Percentiles rank a stretch among this genome's conserved stretches.
Conservation (phyloP, 2,888 invertebrate species). For the Furcula furcula region DNA sequence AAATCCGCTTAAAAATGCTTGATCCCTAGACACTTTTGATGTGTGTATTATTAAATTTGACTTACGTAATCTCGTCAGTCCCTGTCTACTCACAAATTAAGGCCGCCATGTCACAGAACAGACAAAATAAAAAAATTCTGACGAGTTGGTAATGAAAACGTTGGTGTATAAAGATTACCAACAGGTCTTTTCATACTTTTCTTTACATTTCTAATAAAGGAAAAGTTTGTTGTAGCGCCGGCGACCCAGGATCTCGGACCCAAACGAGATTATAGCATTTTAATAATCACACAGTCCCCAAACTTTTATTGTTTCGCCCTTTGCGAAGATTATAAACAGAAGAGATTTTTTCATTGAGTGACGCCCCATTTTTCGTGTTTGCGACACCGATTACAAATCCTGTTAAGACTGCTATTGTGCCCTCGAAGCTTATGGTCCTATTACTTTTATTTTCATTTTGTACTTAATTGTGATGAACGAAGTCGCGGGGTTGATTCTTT, state of each 20-base stretch:
- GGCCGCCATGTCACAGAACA: conserved; percentile 35
- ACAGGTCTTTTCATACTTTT: conserved; percentile 52
- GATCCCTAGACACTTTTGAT: too few relatives aligned
- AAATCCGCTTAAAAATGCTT: too few relatives aligned
- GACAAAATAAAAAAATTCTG: conserved; percentile 53
- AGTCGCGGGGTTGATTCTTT: too few relatives aligned
- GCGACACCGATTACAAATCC: conserved; percentile 61
- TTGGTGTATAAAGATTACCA: conserved; percentile 55
- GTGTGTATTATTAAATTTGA: conserved; percentile 65
- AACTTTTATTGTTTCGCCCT: conserved; percentile 72
- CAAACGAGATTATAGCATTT: conserved; percentile 70
- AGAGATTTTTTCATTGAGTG: conserved; percentile 66
- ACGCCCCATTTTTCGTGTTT: conserved; percentile 55
- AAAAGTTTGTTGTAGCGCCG: conserved; percentile 48
- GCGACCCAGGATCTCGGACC: conserved; percentile 49
- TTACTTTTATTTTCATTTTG: conserved; percentile 60
- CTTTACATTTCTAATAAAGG: conserved; percentile 65
- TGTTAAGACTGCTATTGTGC: conserved; percentile 58
- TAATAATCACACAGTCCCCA: conserved; percentile 66
- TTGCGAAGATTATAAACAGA: conserved; percentile 62
- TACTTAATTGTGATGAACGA: conserved; percentile 67
- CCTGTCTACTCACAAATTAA: conserved; percentile 36
- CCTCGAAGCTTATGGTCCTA: conserved; percentile 45
- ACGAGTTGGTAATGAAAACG: conserved; percentile 67
- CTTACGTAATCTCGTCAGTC: conserved; percentile 32